Evolutionary conservation across 2,888 invertebrate species (phyloP).

Genomic region (Drosophila parthenogenetica): DNA sequence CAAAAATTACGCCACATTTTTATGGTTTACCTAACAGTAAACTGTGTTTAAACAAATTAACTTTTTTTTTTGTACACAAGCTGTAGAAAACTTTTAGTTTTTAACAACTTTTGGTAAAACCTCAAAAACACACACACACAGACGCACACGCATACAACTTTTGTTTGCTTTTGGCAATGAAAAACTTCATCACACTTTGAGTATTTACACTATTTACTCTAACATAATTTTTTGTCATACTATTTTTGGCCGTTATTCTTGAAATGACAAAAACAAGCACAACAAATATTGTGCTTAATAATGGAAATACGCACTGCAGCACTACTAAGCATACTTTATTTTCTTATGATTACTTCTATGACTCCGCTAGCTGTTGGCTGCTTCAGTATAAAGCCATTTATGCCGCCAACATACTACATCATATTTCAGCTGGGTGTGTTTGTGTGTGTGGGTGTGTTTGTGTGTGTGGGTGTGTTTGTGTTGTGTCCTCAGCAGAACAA

Average conservation of each 20-base stretch:
- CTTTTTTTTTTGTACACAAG: too few relatives aligned
- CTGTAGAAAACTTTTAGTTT: neutral
- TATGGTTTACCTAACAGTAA: neutral
- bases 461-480: constrained; percentile 39
- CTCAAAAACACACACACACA: constrained; percentile 1
- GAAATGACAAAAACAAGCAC: constrained; percentile 28
- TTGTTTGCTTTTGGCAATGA: too few relatives aligned
- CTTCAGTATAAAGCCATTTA: constrained; percentile 40
- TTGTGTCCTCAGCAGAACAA: constrained; percentile 47
- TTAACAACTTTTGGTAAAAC: constrained; percentile 1
- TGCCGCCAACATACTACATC: constrained; percentile 40
- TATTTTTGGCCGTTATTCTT: neutral
- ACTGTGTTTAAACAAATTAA: neutral
- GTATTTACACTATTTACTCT: constrained; percentile 14
- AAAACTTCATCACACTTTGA: constrained; percentile 8
- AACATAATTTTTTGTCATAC: constrained; percentile 5
- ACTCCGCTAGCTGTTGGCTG: neutral
- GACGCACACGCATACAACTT: too few relatives aligned
- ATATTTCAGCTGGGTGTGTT: constrained; percentile 30
- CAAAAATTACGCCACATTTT: neutral
- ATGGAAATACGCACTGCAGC: constrained; percentile 31
- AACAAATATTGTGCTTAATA: constrained; percentile 58
- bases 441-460: too few relatives aligned
- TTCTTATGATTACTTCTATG: constrained; percentile 28
- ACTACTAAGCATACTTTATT: constrained; percentile 33